phyloP scores from a whole-genome alignment of 2,113 vertebrate species.

The Zosterops lateralis region DNA sequence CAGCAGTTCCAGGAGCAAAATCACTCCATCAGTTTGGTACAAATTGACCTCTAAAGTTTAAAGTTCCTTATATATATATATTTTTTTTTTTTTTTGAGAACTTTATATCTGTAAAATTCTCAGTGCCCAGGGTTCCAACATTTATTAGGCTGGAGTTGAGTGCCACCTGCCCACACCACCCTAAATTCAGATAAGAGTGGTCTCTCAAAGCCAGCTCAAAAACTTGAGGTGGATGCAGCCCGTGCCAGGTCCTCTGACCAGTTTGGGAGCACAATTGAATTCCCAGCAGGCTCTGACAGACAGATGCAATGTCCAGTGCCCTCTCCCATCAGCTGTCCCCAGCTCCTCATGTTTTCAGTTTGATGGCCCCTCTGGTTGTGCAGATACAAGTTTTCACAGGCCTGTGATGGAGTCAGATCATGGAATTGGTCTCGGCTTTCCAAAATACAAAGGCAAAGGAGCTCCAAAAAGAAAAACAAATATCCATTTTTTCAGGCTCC shows the following conservation, averaged over 20 bases:
- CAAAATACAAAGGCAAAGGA: background rate
- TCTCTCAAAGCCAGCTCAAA: background rate
- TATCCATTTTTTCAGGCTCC: background rate
- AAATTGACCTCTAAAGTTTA: background rate
- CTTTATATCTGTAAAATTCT: background rate
- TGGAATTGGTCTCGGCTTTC: background rate
- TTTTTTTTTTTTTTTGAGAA: background rate
- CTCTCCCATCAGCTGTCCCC: background rate
- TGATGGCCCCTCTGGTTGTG: background rate
- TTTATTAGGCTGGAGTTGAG: background rate
- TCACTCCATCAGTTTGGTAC: background rate
- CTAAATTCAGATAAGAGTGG: background rate
- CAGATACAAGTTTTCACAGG: background rate
- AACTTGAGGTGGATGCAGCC: background rate
- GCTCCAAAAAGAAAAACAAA: background rate
- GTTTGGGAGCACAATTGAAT: background rate
- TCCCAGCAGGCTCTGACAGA: background rate
- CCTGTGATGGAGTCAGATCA: background rate
- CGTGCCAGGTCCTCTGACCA: rapidly evolving
- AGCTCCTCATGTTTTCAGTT: background rate
- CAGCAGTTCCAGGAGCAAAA: background rate
- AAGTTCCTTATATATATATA: background rate
- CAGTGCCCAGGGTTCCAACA: background rate
- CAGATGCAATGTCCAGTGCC: background rate
- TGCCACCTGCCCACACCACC: background rate